Evolutionary conservation across 2,797 vertebrate species (phyloP).

Genomic region (Halcyon badia): DNA sequence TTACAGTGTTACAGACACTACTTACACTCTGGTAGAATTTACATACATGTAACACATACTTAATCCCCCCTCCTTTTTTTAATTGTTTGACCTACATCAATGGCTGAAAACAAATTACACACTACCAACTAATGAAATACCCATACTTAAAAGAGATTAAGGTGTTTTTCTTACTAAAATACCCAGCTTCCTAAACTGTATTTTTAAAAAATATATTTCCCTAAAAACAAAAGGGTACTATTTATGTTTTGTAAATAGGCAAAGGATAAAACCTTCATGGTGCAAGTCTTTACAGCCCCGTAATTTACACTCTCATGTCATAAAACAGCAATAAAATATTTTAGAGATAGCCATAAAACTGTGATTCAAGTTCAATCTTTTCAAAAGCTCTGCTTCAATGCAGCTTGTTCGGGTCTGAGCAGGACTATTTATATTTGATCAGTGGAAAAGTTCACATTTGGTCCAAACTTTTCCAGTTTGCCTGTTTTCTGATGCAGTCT

Average conservation of each 20-base stretch:
- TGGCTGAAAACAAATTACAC: background rate
- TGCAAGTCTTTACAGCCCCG: background rate
- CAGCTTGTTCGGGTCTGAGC: background rate
- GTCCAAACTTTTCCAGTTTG: background rate
- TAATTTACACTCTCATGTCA: slow-evolving; percentile 28
- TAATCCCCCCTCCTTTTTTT: background rate
- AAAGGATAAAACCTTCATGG: slow-evolving; percentile 8
- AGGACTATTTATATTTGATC: background rate
- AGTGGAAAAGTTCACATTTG: background rate
- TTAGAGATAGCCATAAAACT: slow-evolving; percentile 29
- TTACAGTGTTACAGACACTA: background rate
- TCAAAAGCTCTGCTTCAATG: background rate
- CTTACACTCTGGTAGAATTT: background rate
- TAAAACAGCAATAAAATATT: slow-evolving; percentile 29
- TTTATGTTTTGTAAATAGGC: background rate
- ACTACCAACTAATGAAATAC: background rate
- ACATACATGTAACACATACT: fast-evolving
- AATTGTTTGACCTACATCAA: background rate
- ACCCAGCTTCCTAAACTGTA: background rate
- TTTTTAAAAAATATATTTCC: background rate
- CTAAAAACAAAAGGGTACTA: background rate
- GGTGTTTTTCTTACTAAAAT: background rate
- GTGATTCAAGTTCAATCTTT: background rate
- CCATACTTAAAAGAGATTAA: background rate
- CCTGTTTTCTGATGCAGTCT: background rate